Evolutionary conservation across 2,797 vertebrate genomes (phyloP).

Genomic region (Oophaga sylvatica): DNA sequence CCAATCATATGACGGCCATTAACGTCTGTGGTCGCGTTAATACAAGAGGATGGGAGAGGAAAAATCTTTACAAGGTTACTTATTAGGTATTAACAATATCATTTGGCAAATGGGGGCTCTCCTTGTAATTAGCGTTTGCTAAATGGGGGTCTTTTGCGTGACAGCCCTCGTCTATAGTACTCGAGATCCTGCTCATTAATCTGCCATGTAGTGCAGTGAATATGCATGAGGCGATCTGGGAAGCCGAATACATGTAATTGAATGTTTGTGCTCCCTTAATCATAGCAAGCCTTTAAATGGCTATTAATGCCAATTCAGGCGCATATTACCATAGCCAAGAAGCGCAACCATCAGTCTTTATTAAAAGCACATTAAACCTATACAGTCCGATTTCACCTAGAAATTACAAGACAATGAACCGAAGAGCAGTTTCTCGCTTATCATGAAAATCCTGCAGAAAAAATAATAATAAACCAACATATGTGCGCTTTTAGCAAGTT

Average conservation of each 20-base stretch:
- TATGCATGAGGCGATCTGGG: conserved; percentile 41
- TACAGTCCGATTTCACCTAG: background rate
- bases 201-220: conserved; percentile 29
- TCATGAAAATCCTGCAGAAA: background rate
- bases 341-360: background rate
- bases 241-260: conserved; percentile 38
- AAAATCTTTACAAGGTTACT: conserved; percentile 52
- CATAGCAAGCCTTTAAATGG: conserved; percentile 39
- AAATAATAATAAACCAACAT: background rate
- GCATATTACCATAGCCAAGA: background rate
- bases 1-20: conserved; percentile 60
- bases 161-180: conserved; percentile 21
- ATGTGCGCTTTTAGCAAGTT: background rate
- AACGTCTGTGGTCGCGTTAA: conserved; percentile 59
- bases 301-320: conserved; percentile 42
- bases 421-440: background rate
- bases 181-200: conserved; percentile 20
- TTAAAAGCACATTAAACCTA: background rate
- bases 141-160: conserved; percentile 21
- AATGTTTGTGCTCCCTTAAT: conserved; percentile 41
- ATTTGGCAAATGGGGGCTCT: conserved; percentile 44
- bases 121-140: background rate
- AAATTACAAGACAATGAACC: background rate
- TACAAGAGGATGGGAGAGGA: conserved; percentile 41
- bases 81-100: conserved; percentile 38